phyloP scores from a whole-genome alignment of 2,113 vertebrate species.

The Austrofundulus limnaeus region DNA sequence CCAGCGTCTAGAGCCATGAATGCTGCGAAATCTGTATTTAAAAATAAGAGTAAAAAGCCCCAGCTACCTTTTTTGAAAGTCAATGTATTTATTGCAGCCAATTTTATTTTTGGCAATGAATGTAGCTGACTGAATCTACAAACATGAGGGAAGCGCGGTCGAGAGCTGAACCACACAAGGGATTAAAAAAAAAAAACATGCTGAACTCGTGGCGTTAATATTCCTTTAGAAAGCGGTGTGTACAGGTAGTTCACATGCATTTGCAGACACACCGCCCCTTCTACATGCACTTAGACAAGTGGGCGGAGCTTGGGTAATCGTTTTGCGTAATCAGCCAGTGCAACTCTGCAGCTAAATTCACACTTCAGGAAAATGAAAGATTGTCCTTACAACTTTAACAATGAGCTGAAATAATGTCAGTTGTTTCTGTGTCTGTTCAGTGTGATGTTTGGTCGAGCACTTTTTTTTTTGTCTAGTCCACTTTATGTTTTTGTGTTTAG shows the following conservation, averaged over 20 bases:
- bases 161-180: conserved; percentile 70
- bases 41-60: background rate
- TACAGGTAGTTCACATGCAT: conserved; percentile 52
- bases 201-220: conserved; percentile 42
- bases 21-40: conserved; percentile 56
- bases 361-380: conserved; percentile 65
- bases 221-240: conserved; percentile 28
- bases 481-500: conserved; percentile 25
- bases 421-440: conserved; percentile 42
- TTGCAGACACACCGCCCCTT: conserved; percentile 43
- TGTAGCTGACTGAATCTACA: conserved; percentile 73
- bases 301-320: conserved; percentile 59
- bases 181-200: conserved; percentile 48
- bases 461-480: conserved; percentile 56
- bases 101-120: conserved; percentile 66
- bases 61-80: conserved; percentile 51
- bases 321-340: conserved; percentile 50
- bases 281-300: conserved; percentile 55
- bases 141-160: conserved; percentile 69
- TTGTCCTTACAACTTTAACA: conserved; percentile 58
- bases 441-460: conserved; percentile 67
- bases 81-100: conserved; percentile 76
- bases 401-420: conserved; percentile 61
- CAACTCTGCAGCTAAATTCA: conserved; percentile 56
- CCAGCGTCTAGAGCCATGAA: conserved; percentile 52